Conservation (phyloP, 2,888 invertebrate species). For the Drosophila falleni region DNA sequence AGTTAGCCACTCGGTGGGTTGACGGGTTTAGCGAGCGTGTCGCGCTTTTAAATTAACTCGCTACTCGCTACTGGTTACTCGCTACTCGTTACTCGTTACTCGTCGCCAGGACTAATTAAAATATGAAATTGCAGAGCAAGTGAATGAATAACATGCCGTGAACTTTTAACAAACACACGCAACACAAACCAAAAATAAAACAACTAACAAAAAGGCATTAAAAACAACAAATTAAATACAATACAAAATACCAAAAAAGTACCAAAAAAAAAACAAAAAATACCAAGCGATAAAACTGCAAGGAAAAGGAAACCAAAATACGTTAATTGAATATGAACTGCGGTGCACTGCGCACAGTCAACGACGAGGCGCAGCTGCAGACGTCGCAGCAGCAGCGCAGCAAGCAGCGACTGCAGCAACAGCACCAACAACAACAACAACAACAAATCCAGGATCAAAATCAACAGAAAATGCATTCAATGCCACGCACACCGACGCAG, state of each 20-base stretch:
- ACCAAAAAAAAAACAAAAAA: conserved; percentile 45
- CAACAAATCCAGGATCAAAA: conserved; percentile 35
- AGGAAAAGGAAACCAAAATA: conserved; percentile 13
- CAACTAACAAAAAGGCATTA: conserved; percentile 3
- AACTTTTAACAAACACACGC: conserved; percentile 31
- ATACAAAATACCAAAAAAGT: conserved; percentile 52
- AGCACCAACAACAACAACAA: conserved; percentile 26
- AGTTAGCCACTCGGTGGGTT: conserved; percentile 24
- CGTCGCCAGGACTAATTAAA: conserved; percentile 4
- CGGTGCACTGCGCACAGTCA: conserved; percentile 83
- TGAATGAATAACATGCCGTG: conserved; percentile 54
- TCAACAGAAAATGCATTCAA: conserved; percentile 66
- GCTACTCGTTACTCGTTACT: conserved; percentile 1
- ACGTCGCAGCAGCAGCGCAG: conserved; percentile 41
- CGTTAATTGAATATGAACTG: conserved; percentile 82
- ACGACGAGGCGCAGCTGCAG: conserved; percentile 76
- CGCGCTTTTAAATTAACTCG: conserved; percentile 3
- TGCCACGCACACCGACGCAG: conserved; percentile 64
- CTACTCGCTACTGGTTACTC: conserved; percentile 2
- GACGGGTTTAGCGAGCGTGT: conserved; percentile 3
- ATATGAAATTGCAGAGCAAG: conserved; percentile 36
- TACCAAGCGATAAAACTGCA: conserved; percentile 16
- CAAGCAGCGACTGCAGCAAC: conserved; percentile 33
- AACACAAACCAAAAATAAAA: conserved; percentile 52
- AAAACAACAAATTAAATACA: conserved; percentile 27